Percentiles rank a stretch among this genome's conserved stretches.
These are phyloP conservation scores for Pseudomyrmex dendroicus DNA, from an alignment of 1,140 invertebrate species.

Conservation along the genomic window DNA sequence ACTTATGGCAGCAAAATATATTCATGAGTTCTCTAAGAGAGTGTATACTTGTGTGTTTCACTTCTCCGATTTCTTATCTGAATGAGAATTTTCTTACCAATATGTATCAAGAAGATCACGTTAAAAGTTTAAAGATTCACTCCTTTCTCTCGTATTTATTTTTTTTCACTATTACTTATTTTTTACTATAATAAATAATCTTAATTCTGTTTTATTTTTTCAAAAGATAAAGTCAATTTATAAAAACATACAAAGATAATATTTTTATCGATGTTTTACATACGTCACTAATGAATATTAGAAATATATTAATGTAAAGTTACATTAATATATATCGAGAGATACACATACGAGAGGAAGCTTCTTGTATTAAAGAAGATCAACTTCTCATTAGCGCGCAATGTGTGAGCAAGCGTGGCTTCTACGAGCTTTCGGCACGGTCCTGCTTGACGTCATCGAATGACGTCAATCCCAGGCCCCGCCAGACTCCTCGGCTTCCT, in stretches of 20 bases:
- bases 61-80: no score
- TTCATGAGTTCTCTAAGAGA: no score
- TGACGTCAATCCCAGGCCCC: slow-evolving; percentile 78
- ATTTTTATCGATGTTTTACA: neutral
- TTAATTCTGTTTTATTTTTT: neutral
- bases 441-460: slow-evolving; percentile 79
- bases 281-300: neutral
- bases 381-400: neutral
- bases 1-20: no score
- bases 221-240: neutral
- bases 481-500: slow-evolving; percentile 46
- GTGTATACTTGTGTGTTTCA: no score
- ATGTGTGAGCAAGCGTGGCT: slow-evolving; percentile 37
- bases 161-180: neutral
- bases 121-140: no score
- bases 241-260: neutral
- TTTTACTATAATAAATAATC: neutral
- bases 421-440: slow-evolving; percentile 66
- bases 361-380: neutral
- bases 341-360: no score
- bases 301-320: no score
- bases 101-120: neutral
- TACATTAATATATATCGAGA: neutral
- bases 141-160: neutral
- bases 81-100: no score